Evolutionary conservation across 2,888 invertebrate genomes (phyloP).

Genomic region (Hipparchia semele): DNA sequence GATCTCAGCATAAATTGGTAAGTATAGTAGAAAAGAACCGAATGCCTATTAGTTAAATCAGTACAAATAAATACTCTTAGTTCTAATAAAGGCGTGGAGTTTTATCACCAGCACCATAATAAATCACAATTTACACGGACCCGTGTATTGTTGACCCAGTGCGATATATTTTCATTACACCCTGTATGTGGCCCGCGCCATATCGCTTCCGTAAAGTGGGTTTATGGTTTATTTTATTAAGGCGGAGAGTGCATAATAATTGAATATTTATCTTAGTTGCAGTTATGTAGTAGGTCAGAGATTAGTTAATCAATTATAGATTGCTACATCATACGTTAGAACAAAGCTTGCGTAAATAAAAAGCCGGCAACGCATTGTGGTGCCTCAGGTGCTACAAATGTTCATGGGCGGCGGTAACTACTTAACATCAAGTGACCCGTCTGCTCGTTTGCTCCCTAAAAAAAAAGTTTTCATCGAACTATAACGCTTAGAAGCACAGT

Average conservation of each 20-base stretch:
- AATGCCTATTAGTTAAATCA: constrained; percentile 4
- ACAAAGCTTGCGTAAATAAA: too few species aligned
- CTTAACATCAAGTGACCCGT: too few species aligned
- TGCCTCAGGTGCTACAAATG: too few species aligned
- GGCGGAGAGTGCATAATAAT: background rate
- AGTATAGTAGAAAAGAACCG: background rate
- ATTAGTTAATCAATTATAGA: too few species aligned
- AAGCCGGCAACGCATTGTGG: too few species aligned
- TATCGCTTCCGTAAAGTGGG: constrained; percentile 29
- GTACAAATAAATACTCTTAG: constrained; percentile 13
- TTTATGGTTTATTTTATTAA: constrained; percentile 27
- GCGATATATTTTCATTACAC: constrained; percentile 30
- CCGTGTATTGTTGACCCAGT: constrained; percentile 30
- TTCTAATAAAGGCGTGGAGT: constrained; percentile 14
- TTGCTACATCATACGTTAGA: too few species aligned
- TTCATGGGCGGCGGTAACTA: too few species aligned
- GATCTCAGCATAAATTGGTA: background rate
- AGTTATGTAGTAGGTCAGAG: background rate
- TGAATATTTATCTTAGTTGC: background rate
- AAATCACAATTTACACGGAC: constrained; percentile 31
- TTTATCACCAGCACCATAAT: constrained; percentile 24
- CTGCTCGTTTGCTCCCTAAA: too few species aligned
- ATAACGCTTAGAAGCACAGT: too few species aligned
- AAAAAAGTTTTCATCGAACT: too few species aligned
- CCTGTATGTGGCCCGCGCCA: background rate